Percentiles rank a stretch among this genome's conserved stretches.
phyloP scores from a whole-genome alignment of 2,888 invertebrate genomes.

The Osmoderma eremita region DNA sequence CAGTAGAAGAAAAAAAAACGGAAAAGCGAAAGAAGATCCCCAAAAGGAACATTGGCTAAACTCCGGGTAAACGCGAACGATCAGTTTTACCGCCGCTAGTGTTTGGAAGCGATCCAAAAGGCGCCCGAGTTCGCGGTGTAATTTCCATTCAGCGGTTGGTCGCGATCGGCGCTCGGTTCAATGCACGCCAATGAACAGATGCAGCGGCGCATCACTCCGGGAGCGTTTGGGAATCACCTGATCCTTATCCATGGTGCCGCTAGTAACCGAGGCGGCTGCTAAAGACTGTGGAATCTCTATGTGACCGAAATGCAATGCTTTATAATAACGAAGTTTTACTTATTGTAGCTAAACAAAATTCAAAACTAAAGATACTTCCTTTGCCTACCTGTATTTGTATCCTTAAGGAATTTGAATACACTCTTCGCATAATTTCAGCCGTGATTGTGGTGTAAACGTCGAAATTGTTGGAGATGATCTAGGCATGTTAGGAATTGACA shows the following conservation, averaged over 20 bases:
- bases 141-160: neutral
- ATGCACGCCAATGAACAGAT: slow-evolving; percentile 12
- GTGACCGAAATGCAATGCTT: no score
- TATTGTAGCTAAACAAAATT: no score
- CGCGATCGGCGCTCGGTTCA: slow-evolving; percentile 11
- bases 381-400: no score
- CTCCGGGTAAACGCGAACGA: slow-evolving; percentile 26
- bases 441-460: no score
- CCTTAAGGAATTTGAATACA: no score
- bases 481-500: no score
- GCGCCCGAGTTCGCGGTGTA: neutral
- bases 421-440: no score
- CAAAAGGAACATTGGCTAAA: slow-evolving; percentile 32
- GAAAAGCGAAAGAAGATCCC: neutral
- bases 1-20: neutral
- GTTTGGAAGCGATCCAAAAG: slow-evolving; percentile 31
- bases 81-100: slow-evolving; percentile 30
- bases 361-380: no score
- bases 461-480: no score
- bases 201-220: neutral
- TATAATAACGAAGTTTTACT: no score
- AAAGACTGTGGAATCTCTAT: no score
- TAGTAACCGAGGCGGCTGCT: no score
- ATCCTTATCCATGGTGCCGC: neutral
- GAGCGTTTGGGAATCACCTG: slow-evolving; percentile 5